A percentile compares a stretch with the other conserved stretches of the same genome.
phyloP scores from a whole-genome alignment of 2,797 vertebrate species.

The Sebastes nivosus region DNA sequence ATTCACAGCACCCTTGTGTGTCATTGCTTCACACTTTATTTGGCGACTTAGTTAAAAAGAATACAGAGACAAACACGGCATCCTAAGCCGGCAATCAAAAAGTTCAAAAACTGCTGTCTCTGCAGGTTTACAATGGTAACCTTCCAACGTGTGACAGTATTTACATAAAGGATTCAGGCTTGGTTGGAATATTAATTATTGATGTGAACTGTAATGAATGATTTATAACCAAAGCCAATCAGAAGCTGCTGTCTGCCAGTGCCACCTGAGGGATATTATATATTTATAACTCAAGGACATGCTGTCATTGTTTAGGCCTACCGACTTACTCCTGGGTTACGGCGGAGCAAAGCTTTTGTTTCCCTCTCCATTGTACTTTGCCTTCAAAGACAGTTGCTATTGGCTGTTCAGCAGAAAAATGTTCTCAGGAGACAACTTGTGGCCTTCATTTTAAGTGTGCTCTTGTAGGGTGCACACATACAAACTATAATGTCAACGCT shows the following conservation, averaged over 20 bases:
- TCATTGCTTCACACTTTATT: conserved; percentile 46
- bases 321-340: conserved; percentile 69
- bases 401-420: conserved; percentile 68
- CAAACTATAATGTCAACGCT: conserved; percentile 12
- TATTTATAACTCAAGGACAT: conserved; percentile 88
- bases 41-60: conserved; percentile 33
- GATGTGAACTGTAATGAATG: conserved; percentile 85
- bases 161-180: conserved; percentile 86
- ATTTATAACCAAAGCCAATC: conserved; percentile 88
- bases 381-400: conserved; percentile 75
- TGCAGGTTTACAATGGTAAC: conserved; percentile 82
- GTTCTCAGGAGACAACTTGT: conserved; percentile 53
- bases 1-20: conserved; percentile 8
- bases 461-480: conserved; percentile 29
- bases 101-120: conserved; percentile 81
- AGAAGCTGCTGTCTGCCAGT: conserved; percentile 80
- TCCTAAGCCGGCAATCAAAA: conserved; percentile 73
- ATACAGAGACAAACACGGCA: conserved; percentile 57
- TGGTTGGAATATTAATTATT: conserved; percentile 87
- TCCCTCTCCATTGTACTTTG: conserved; percentile 60
- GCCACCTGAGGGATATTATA: conserved; percentile 85
- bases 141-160: conserved; percentile 84
- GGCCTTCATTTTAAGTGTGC: conserved; percentile 51
- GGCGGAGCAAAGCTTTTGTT: conserved; percentile 69
- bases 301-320: conserved; percentile 83